phyloP scores from a whole-genome alignment of 2,113 vertebrate genomes.

The Aegithalos caudatus region DNA sequence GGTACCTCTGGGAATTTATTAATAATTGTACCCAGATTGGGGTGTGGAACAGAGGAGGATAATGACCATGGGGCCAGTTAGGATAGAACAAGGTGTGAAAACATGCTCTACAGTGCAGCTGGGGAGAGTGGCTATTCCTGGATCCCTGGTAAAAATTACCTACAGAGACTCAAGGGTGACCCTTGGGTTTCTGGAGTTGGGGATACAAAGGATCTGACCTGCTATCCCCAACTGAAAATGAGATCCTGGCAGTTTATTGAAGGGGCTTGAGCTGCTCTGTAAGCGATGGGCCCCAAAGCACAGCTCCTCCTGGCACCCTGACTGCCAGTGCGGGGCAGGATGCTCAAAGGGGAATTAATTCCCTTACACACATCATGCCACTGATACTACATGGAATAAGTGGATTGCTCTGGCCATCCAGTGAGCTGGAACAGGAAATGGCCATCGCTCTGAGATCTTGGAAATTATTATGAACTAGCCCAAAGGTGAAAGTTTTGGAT shows the following conservation, averaged over 20 bases:
- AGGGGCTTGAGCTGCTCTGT: background rate
- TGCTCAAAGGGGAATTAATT: background rate
- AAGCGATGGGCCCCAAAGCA: background rate
- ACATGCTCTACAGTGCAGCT: no score
- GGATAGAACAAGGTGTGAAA: background rate
- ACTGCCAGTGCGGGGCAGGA: background rate
- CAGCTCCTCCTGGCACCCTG: background rate
- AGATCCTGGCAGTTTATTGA: background rate
- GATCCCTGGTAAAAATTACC: background rate
- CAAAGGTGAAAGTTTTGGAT: background rate
- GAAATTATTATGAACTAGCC: background rate
- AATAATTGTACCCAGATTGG: background rate
- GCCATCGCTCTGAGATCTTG: background rate
- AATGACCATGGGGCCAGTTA: background rate
- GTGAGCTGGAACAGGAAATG: background rate
- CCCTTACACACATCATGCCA: background rate
- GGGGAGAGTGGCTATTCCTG: background rate
- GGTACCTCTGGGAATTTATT: background rate
- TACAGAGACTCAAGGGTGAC: background rate
- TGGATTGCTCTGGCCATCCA: background rate
- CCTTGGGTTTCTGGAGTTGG: background rate
- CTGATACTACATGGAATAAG: background rate
- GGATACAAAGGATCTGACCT: fast-evolving
- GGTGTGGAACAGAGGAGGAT: background rate
- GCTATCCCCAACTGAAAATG: background rate